Base-by-base conservation (phyloP, 2,888 invertebrate species). In the Perithous albicinctus region DNA sequence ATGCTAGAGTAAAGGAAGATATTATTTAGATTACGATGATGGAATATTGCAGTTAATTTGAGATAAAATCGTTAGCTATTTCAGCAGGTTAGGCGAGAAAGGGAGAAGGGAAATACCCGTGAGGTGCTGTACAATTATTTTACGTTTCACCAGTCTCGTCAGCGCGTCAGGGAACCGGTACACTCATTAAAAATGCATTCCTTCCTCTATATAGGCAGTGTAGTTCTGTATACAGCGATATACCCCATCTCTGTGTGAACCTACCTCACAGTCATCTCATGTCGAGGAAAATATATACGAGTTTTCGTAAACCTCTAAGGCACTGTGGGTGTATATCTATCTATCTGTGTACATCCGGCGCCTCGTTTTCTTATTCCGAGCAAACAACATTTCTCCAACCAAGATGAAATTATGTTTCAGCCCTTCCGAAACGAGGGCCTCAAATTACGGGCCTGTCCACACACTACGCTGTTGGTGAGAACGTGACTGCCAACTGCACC, bases 401-500 rank as follows among this genome's bases (percentile, higher is more conserved):
- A 46, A 15, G 48, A 72, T 78, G 43, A 83, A 84, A 78, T 72
- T 79, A 73, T 74, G 48, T 84, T 85, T 69, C 91, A 94, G 94
- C 92, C 67, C 91, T 92, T 78, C 93, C 94, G 70, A 90, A 91
- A 76, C 91, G 91, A 63, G 93, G 91, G 56, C 94, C 94, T 23
- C 90, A 93, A 83, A 93, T 94, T 85, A 91, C 89, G 20, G 93
- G 93, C 12, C 91, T 93, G 56, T 90, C 92, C 75, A 89, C 90
- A 6, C 90, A 93, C 67, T 94, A 94, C 86, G 91, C 93, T 51
- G 89, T 93, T 46, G 93, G 93, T 6, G 94, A 94, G 82, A 92
- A 92, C 80, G 92, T 94, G 35, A 91, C 93, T 43, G 93, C 93
- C 54, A 94, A 93, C 87, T 94, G 94, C 86, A 93, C 93, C 6